A percentile compares a stretch with the other conserved stretches of the same genome.
These are phyloP conservation scores for Orthosia cruda DNA, from an alignment of 2,888 invertebrate genomes.

Conservation along the genomic window DNA sequence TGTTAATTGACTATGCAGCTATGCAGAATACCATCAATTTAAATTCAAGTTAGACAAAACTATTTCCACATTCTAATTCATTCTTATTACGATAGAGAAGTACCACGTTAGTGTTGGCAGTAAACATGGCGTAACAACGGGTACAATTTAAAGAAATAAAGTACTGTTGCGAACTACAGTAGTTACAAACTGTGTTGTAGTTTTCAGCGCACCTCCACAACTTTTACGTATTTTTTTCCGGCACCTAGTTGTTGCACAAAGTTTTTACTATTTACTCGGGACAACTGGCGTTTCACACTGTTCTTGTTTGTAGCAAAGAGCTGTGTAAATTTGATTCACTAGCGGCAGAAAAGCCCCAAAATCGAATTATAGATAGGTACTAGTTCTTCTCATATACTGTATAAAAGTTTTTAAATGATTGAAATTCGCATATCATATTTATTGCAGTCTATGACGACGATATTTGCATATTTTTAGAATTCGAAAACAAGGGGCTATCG, in stretches of 20 bases:
- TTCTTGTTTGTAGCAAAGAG: background rate
- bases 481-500: background rate
- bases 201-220: constrained; percentile 40
- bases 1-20: background rate
- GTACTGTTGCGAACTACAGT: constrained; percentile 8
- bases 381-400: background rate
- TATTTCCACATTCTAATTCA: background rate
- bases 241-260: background rate
- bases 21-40: background rate
- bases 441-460: background rate
- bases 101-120: background rate
- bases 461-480: background rate
- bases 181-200: constrained; percentile 41
- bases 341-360: background rate
- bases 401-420: background rate
- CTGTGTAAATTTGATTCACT: background rate
- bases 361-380: background rate
- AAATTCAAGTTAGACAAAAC: constrained; percentile 10
- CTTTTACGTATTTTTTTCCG: constrained; percentile 39
- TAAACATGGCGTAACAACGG: constrained; percentile 29
- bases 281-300: background rate
- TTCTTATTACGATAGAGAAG: constrained; percentile 5
- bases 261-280: constrained; percentile 27
- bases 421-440: background rate
- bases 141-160: constrained; percentile 39